Evolutionary conservation across 2,113 vertebrate species (phyloP).

Genomic region (Sigmodon hispidus): DNA sequence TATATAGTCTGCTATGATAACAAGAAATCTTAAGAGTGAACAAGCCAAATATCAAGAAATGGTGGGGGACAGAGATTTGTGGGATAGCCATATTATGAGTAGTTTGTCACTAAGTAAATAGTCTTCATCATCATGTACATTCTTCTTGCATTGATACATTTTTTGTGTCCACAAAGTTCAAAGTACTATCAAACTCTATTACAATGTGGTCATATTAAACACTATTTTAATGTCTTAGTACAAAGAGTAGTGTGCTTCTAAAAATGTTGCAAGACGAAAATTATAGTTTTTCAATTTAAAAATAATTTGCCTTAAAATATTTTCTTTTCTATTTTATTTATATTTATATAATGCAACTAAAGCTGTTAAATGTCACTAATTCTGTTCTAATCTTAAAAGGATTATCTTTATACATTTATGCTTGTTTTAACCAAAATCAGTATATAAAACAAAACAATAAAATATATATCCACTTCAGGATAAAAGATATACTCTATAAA

Average conservation of each 20-base stretch:
- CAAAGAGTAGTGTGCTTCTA: not conserved
- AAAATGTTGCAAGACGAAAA: not conserved
- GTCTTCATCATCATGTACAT: not conserved
- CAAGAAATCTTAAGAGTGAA: slow-evolving; percentile 28
- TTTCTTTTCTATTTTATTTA: not conserved
- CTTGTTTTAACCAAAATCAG: not conserved
- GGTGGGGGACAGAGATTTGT: not conserved
- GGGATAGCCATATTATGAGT: not conserved
- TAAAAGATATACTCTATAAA: not conserved
- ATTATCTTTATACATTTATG: not conserved
- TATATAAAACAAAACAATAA: not conserved
- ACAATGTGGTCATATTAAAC: not conserved
- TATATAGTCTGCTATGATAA: not conserved
- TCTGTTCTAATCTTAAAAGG: not conserved
- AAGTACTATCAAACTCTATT: not conserved
- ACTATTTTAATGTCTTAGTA: not conserved
- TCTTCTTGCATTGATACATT: not conserved
- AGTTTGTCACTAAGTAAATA: slow-evolving; percentile 27
- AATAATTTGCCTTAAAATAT: not conserved
- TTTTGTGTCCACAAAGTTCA: not conserved
- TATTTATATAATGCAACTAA: not conserved
- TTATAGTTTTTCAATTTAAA: not conserved
- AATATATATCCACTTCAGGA: not conserved
- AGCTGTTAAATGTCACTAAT: not conserved
- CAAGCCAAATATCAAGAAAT: slow-evolving; percentile 55